phyloP scores from a whole-genome alignment of 2,797 vertebrate species.

The Cephalopachus bancanus region DNA sequence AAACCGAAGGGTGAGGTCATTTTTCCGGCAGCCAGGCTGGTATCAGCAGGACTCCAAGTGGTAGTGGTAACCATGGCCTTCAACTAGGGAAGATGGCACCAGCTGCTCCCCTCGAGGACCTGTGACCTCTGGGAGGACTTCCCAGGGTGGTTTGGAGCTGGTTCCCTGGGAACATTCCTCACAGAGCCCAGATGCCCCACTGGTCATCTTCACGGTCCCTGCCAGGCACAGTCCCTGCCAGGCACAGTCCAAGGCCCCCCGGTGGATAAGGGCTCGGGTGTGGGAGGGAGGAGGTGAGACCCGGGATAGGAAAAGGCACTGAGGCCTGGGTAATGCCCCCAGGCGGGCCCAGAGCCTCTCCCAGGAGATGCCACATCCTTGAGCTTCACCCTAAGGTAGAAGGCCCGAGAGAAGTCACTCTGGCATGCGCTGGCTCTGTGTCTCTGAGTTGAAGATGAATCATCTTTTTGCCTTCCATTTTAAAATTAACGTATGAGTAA shows the following conservation, averaged over 20 bases:
- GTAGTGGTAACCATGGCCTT: neutral
- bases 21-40: neutral
- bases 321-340: neutral
- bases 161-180: neutral
- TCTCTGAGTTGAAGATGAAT: slow-evolving; percentile 61
- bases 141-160: neutral
- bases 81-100: neutral
- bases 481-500: slow-evolving; percentile 81
- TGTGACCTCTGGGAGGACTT: neutral
- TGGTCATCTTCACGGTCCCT: neutral
- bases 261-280: neutral
- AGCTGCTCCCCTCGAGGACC: neutral
- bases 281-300: accelerated
- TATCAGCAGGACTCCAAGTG: neutral
- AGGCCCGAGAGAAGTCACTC: neutral
- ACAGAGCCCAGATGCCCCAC: neutral
- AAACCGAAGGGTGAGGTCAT: neutral
- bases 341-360: accelerated
- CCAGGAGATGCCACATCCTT: neutral
- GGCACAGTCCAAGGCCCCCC: neutral
- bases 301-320: neutral
- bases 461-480: slow-evolving; percentile 73
- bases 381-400: neutral
- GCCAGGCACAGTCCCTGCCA: neutral
- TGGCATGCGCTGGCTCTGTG: slow-evolving; percentile 15